phyloP scores from a whole-genome alignment of 2,888 invertebrate genomes.

The Neuroscelio doddi region DNA sequence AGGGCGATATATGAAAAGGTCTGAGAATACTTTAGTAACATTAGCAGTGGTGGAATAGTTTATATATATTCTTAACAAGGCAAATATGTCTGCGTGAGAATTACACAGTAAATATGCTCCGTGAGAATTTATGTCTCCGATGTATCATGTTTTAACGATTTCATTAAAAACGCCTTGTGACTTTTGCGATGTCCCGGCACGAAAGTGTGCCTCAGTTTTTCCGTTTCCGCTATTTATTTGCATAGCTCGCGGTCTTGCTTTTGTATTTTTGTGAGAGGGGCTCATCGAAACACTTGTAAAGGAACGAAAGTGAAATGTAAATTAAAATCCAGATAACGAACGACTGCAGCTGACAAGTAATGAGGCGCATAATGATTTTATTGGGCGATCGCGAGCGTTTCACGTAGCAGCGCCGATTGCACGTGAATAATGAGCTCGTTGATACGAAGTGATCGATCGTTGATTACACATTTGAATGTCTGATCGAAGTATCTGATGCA shows the following conservation, averaged over 20 bases:
- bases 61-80: neutral
- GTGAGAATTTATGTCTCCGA: slow-evolving; percentile 4
- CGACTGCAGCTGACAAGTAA: slow-evolving; percentile 56
- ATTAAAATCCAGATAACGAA: slow-evolving; percentile 32
- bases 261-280: slow-evolving; percentile 32
- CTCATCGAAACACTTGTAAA: slow-evolving; percentile 32
- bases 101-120: slow-evolving; percentile 7
- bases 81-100: neutral
- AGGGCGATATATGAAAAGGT: slow-evolving; percentile 9
- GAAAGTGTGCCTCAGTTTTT: slow-evolving; percentile 23
- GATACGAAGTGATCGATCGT: slow-evolving; percentile 29
- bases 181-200: slow-evolving; percentile 9
- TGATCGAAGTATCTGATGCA: slow-evolving; percentile 22
- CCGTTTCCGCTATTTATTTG: slow-evolving; percentile 28
- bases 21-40: slow-evolving; percentile 14
- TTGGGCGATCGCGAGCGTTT: slow-evolving; percentile 59
- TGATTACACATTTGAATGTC: slow-evolving; percentile 38
- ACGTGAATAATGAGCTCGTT: slow-evolving; percentile 58
- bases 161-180: slow-evolving; percentile 22
- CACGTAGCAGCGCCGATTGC: slow-evolving; percentile 59
- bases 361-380: slow-evolving; percentile 64
- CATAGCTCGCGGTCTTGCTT: slow-evolving; percentile 19
- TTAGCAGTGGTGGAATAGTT: neutral
- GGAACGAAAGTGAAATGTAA: slow-evolving; percentile 36
- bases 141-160: slow-evolving; percentile 18